These are phyloP conservation scores for Dioctria linearis DNA, from an alignment of 2,888 invertebrate species.

Conservation along the genomic window DNA sequence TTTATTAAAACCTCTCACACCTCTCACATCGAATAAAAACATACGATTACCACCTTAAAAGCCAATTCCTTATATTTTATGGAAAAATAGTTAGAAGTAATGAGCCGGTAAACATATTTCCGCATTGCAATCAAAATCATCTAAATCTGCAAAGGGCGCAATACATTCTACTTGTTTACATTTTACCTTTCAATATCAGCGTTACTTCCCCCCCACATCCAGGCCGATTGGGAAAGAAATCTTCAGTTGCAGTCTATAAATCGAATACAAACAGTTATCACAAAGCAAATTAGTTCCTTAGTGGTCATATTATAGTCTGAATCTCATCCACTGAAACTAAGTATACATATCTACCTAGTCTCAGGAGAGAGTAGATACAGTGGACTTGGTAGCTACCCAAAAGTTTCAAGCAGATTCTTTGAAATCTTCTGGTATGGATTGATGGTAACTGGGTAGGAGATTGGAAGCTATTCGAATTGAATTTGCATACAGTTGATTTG, in stretches of 20 bases:
- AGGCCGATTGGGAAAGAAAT: background rate
- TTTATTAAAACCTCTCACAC: no score
- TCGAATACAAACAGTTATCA: slow-evolving; percentile 50
- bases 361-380: background rate
- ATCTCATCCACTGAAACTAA: background rate
- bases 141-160: no score
- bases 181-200: no score
- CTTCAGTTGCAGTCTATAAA: slow-evolving; percentile 30
- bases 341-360: no score
- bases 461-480: slow-evolving; percentile 1
- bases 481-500: slow-evolving; percentile 32
- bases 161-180: no score
- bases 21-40: no score
- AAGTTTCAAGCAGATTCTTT: slow-evolving; percentile 18
- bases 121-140: no score
- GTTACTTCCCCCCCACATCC: no score
- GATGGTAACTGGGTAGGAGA: background rate
- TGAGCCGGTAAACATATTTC: no score
- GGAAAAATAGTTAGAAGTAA: no score
- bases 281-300: slow-evolving; percentile 48
- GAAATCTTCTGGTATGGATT: slow-evolving; percentile 11
- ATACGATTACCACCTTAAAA: no score
- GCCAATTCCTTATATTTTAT: no score
- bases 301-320: slow-evolving; percentile 27
- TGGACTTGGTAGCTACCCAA: background rate